Evolutionary conservation across 1,140 invertebrate genomes (phyloP), one percentile per base, ranked within the genome.

Genomic region (Drosophila hydei): DNA sequence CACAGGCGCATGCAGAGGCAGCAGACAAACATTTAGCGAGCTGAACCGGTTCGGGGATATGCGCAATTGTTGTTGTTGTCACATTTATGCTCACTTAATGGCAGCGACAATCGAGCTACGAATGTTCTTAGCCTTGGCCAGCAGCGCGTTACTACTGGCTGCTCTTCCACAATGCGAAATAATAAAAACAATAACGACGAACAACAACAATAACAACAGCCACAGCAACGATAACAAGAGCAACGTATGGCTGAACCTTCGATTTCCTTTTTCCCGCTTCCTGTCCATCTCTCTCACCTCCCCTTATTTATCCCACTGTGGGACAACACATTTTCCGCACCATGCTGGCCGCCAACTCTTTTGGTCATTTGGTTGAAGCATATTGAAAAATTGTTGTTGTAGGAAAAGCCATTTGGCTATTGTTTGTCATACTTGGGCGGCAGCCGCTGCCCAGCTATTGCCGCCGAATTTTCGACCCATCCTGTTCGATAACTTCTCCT

Each of bases 331-430:
- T 48, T 23, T 30, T 38, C 30, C 33, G 21, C 51, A 56, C 47
- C 47, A 54, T 54, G n/a, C 52, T 36, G 40, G 16, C n/a, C 30
- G 36, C 19, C 50, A 63, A 55, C 48, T 30, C 61, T 79, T 74
- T 83, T 87, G 80, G 81, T 72, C 77, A 80, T 84, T 87, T 50
- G 50, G 23, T 51, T 61, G 43, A 40, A 85, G 73, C 81, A 85
- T 87, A 85, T 85, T 85, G 81, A 85, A 85, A 85, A 85, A 81
- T 87, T 85, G 81, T 85, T 85, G 80, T 85, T 85, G 80, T 75
- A 75, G 80, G 81, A 87, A 80, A 85, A 87, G 77, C 80, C 80
- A 85, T 85, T 85, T 85, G 80, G 80, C 81, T 87, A 85, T 87
- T 85, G 80, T 85, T 85, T 85, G 80, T 85, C 80, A 85, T 85